Conservation (phyloP, 2,797 vertebrate genomes). For the Peromyscus attwateri region DNA sequence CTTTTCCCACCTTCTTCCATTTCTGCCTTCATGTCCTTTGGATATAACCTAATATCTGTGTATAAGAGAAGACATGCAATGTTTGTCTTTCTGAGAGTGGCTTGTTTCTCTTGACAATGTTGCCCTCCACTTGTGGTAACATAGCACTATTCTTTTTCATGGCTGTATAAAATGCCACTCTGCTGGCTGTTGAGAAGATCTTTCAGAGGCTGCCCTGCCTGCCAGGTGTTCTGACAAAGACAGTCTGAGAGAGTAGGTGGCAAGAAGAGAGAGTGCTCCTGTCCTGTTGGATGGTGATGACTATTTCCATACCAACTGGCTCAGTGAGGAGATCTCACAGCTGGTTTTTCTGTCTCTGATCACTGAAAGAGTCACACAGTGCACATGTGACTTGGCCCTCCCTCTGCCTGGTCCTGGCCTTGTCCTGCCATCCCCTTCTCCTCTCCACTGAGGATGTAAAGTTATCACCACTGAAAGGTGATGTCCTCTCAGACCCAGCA, state of each 20-base stretch:
- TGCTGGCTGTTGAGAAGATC: not conserved
- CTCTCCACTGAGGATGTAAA: not conserved
- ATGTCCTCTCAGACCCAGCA: too few species aligned
- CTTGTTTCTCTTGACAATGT: not conserved
- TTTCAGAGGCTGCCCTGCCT: not conserved
- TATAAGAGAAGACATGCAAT: not conserved
- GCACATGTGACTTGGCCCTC: too few species aligned
- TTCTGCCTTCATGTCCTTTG: not conserved
- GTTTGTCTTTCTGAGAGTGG: not conserved
- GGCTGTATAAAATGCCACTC: not conserved
- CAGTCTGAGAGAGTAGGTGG: not conserved
- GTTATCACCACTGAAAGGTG: not conserved
- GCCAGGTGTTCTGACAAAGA: not conserved
- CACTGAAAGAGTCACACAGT: not conserved
- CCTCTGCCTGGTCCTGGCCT: rapidly evolving
- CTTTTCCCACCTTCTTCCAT: not conserved
- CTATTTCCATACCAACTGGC: not conserved
- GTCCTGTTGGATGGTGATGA: not conserved
- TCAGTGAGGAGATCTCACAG: rapidly evolving
- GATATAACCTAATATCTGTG: not conserved
- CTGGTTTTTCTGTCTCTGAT: not conserved
- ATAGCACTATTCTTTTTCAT: not conserved
- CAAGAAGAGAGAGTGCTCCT: rapidly evolving
- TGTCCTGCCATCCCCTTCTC: rapidly evolving
- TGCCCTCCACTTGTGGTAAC: not conserved